These are phyloP conservation scores for Mya arenaria DNA, from an alignment of 1,140 invertebrate species.

Conservation along the genomic window DNA sequence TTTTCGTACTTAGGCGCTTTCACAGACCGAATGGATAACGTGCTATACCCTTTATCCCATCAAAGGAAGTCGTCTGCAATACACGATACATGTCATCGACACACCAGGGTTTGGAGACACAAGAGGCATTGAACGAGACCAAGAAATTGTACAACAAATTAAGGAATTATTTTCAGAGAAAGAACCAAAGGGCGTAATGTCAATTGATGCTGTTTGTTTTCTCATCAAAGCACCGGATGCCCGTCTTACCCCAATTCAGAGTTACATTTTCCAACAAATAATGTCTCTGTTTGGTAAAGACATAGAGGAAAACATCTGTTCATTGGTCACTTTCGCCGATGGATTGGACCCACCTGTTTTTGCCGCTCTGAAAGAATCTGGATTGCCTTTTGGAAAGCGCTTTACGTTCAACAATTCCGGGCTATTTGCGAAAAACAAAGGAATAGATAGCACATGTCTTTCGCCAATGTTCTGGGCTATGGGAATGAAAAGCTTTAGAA, in stretches of 20 bases:
- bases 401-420: slow-evolving; percentile 45
- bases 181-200: slow-evolving; percentile 33
- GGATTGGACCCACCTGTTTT: slow-evolving; percentile 41
- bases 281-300: slow-evolving; percentile 62
- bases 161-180: slow-evolving; percentile 23
- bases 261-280: slow-evolving; percentile 60
- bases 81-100: slow-evolving; percentile 32
- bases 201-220: slow-evolving; percentile 59
- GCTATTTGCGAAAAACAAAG: slow-evolving; percentile 15
- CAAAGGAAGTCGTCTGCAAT: slow-evolving; percentile 14
- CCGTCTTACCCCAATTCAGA: slow-evolving; percentile 16
- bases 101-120: slow-evolving; percentile 53
- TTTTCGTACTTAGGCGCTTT: slow-evolving; percentile 11
- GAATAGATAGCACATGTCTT: not conserved
- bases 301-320: slow-evolving; percentile 55
- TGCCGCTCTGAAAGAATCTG: slow-evolving; percentile 19
- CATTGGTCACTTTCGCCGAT: slow-evolving; percentile 60
- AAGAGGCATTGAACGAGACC: slow-evolving; percentile 50
- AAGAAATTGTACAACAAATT: slow-evolving; percentile 50
- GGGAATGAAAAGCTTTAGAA: slow-evolving; percentile 36
- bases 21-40: slow-evolving; percentile 52
- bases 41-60: slow-evolving; percentile 27
- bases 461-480: slow-evolving; percentile 52
- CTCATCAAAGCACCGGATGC: slow-evolving; percentile 26
- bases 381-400: slow-evolving; percentile 16